phyloP scores from a whole-genome alignment of 2,797 vertebrate genomes.

The Intellagama lesueurii region DNA sequence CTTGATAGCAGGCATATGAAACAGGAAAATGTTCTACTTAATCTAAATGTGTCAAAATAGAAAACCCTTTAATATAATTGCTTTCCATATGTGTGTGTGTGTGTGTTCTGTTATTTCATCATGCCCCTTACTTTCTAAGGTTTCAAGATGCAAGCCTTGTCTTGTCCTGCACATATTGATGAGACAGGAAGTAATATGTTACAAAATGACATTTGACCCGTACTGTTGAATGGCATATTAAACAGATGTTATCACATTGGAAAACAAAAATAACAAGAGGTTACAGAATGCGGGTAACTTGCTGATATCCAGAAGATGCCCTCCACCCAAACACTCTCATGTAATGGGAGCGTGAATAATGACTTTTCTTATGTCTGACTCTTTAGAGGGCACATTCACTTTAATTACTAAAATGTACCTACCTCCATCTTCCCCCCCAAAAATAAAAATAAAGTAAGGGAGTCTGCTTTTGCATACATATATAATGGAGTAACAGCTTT shows the following conservation, averaged over 20 bases:
- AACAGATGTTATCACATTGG: constrained; percentile 47
- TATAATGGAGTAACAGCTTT: constrained; percentile 72
- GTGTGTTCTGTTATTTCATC: constrained; percentile 66
- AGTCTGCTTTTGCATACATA: constrained; percentile 69
- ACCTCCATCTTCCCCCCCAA: constrained; percentile 56
- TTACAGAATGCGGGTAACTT: constrained; percentile 43
- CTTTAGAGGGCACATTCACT: constrained; percentile 65
- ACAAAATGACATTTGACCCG: constrained; percentile 56
- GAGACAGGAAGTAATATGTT: constrained; percentile 59
- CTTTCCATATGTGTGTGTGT: constrained; percentile 61
- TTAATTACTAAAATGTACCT: constrained; percentile 73
- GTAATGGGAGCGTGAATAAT: constrained; percentile 38
- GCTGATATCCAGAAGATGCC: not conserved
- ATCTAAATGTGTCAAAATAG: constrained; percentile 69
- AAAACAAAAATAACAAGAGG: constrained; percentile 48
- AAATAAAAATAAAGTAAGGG: constrained; percentile 56
- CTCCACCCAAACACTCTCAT: not conserved
- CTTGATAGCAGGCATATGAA: constrained; percentile 66
- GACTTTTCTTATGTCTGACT: constrained; percentile 50
- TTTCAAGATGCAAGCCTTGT: constrained; percentile 56
- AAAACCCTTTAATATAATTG: constrained; percentile 70
- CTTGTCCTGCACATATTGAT: constrained; percentile 65
- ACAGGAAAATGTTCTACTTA: constrained; percentile 59
- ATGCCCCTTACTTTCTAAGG: constrained; percentile 63
- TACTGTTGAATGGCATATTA: constrained; percentile 45